phyloP scores from a whole-genome alignment of 2,888 invertebrate genomes.

The Athalia cordata region DNA sequence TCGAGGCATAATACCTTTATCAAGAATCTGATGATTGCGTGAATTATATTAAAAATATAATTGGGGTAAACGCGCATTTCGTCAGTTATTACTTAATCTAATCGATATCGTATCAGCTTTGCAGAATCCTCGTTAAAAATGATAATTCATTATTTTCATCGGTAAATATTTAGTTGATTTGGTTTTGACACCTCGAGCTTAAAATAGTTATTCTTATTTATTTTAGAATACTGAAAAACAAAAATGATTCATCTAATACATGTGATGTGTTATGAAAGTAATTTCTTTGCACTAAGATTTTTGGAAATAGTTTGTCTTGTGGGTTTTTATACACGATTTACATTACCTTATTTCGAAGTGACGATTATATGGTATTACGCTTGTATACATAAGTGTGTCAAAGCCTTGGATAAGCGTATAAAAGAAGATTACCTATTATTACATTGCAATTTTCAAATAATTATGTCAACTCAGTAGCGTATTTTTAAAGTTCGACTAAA shows the following conservation, averaged over 20 bases:
- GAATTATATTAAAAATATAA: slow-evolving; percentile 41
- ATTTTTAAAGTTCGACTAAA: slow-evolving; percentile 52
- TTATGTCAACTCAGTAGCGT: slow-evolving; percentile 31
- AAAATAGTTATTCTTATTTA: slow-evolving; percentile 49
- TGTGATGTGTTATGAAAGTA: slow-evolving; percentile 46
- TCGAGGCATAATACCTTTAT: slow-evolving; percentile 26
- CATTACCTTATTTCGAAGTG: slow-evolving; percentile 24
- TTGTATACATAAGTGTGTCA: neutral
- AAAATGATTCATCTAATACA: slow-evolving; percentile 17
- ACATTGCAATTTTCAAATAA: slow-evolving; percentile 34
- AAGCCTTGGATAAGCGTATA: neutral
- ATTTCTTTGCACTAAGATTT: slow-evolving; percentile 48
- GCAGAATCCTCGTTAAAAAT: slow-evolving; percentile 36
- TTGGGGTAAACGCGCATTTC: slow-evolving; percentile 40
- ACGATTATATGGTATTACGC: neutral
- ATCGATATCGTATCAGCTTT: slow-evolving; percentile 40
- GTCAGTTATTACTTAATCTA: slow-evolving; percentile 29
- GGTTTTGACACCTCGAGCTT: slow-evolving; percentile 46
- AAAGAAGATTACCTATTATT: slow-evolving; percentile 1
- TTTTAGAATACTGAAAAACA: slow-evolving; percentile 35
- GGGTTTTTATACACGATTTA: slow-evolving; percentile 44
- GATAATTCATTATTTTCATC: slow-evolving; percentile 16
- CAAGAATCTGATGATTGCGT: slow-evolving; percentile 29
- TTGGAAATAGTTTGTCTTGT: slow-evolving; percentile 45
- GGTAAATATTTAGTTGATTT: slow-evolving; percentile 6